Evolutionary conservation across 2,888 invertebrate genomes (phyloP), one percentile per base, ranked within the genome.

Genomic region (Caenorhabditis sp.): DNA sequence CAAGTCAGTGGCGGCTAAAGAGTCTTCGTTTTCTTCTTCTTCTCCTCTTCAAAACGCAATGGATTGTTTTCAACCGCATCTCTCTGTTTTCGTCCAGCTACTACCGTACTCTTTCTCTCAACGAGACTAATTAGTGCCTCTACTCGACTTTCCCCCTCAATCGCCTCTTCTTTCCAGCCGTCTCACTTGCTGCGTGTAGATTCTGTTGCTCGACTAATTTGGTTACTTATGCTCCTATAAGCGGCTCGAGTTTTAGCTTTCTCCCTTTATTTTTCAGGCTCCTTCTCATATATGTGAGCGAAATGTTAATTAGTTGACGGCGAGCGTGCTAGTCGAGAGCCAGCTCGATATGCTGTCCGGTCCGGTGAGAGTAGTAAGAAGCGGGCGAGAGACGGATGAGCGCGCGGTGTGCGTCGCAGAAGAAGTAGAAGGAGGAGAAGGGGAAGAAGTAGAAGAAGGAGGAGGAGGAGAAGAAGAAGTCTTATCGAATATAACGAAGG

Each of bases 271-370:
- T 32, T 55, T 22, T 26, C 26, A 18, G 9, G 1, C 26, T 0
- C n/a, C 22, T n/a, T 40, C 47, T 13, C 24, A n/a, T 61, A 68
- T 53, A 67, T 71, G 79, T 72, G 79, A 79, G 71, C 67, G 50
- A 72, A 79, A 79, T 79, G 79, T 79, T 79, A 79, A 79, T 79
- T 79, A 79, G 79, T 55, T 60, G 65, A 64, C 64, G 72, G 53
- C 26, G 40, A 44, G 44, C 15, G 37, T 28, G 20, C 61, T 26
- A 40, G 44, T 28, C 47, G 56, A 56, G 56, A 56, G 56, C 20
- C 56, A 13, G 53, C 24, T 22, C 15, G 53, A 53, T 53, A 53
- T 53, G 24, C 32, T 18, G 24, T 26, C 26, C 24, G 26, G 37
- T 60, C 61, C 61, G 47, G 61, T 58, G 37, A 37, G 50, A 35